A percentile compares a stretch with the other conserved stretches of the same genome.
These are phyloP conservation scores for Mylabris sibirica DNA, from an alignment of 2,888 invertebrate genomes.

Conservation along the genomic window DNA sequence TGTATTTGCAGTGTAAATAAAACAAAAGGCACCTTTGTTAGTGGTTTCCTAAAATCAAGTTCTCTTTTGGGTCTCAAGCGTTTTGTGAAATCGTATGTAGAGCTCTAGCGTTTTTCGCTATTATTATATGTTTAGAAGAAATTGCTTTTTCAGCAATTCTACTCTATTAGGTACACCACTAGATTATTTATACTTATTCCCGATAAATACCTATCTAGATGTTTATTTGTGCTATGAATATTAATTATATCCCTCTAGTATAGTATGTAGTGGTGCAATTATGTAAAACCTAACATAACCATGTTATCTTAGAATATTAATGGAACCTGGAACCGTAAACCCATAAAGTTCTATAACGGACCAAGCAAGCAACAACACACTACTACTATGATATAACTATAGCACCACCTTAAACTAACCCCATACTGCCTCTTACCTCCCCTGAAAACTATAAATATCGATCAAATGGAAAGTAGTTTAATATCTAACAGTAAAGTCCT, in stretches of 20 bases:
- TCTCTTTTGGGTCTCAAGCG: too few relatives aligned
- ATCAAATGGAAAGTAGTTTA: constrained; percentile 54
- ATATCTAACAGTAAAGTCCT: constrained; percentile 44
- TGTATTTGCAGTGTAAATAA: too few relatives aligned
- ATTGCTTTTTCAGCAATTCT: not conserved
- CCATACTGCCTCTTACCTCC: constrained; percentile 11
- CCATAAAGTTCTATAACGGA: constrained; percentile 27
- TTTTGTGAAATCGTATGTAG: too few relatives aligned
- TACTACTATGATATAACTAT: not conserved
- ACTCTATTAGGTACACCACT: not conserved
- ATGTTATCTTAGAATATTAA: constrained; percentile 39
- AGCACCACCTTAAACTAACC: constrained; percentile 18
- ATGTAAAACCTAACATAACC: constrained; percentile 38
- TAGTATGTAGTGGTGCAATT: constrained; percentile 33
- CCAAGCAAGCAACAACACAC: constrained; percentile 13
- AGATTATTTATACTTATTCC: constrained; percentile 11
- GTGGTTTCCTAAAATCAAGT: too few relatives aligned
- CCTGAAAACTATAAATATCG: constrained; percentile 41
- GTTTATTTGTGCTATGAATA: constrained; percentile 38
- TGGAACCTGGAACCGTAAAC: constrained; percentile 28
- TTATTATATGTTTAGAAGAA: not conserved
- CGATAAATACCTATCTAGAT: constrained; percentile 35
- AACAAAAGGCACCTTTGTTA: too few relatives aligned
- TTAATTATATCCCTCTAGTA: constrained; percentile 33
- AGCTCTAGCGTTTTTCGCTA: too few relatives aligned